These are phyloP conservation scores for Magallana gigas DNA, from an alignment of 1,140 invertebrate species.

Conservation along the genomic window DNA sequence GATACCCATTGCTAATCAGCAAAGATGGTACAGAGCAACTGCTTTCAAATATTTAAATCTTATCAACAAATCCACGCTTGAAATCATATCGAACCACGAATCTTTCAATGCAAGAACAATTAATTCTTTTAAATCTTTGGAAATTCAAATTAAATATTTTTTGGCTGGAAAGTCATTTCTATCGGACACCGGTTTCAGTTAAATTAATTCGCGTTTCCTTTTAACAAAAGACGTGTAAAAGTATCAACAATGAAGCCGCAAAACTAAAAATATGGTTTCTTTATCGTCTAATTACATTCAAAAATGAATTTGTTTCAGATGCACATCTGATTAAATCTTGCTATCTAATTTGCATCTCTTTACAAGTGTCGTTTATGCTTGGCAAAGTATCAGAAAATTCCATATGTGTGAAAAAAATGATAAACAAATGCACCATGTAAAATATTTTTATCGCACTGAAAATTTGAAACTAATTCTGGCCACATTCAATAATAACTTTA, in stretches of 20 bases:
- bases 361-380: too few relatives aligned
- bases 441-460: too few relatives aligned
- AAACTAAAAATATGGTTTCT: background rate
- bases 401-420: too few relatives aligned
- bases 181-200: background rate
- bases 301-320: slow-evolving; percentile 10
- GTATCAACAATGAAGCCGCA: background rate
- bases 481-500: slow-evolving; percentile 90
- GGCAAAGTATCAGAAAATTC: too few relatives aligned
- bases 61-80: slow-evolving; percentile 32
- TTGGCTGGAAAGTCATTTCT: background rate
- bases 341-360: background rate
- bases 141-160: slow-evolving; percentile 33
- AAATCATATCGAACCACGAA: slow-evolving; percentile 26
- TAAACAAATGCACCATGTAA: too few relatives aligned
- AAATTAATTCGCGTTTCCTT: background rate
- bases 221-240: background rate
- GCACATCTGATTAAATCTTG: background rate
- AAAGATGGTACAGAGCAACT: slow-evolving; percentile 5
- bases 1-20: slow-evolving; percentile 24
- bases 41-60: slow-evolving; percentile 21
- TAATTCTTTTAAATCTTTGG: slow-evolving; percentile 30
- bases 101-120: slow-evolving; percentile 1
- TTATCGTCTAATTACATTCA: background rate
- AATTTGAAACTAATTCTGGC: background rate